Evolutionary conservation across 2,888 invertebrate genomes (phyloP).

Genomic region (Uropetala carovei): DNA sequence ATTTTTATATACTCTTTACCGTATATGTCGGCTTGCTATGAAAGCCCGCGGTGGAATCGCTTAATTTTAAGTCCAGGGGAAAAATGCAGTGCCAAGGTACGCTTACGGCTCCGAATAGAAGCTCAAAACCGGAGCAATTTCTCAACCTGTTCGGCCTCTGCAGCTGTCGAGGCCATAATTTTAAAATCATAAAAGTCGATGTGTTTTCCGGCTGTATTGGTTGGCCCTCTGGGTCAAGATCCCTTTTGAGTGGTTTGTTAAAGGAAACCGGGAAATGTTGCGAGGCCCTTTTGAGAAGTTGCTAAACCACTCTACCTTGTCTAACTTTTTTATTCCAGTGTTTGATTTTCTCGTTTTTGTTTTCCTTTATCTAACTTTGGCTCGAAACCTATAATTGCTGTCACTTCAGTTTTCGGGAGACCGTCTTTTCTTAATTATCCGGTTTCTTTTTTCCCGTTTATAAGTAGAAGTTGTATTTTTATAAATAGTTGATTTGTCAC

Average conservation of each 20-base stretch:
- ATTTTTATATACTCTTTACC: no score
- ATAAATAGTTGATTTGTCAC: background rate
- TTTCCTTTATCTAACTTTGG: background rate
- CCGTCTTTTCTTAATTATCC: background rate
- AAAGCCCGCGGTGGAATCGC: background rate
- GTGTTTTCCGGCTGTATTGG: background rate
- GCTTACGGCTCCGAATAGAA: no score
- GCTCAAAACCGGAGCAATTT: background rate
- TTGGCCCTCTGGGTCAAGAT: background rate
- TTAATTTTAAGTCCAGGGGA: background rate
- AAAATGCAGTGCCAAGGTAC: no score
- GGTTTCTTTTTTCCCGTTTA: background rate
- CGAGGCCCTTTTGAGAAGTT: background rate
- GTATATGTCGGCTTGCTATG: background rate
- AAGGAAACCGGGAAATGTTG: background rate
- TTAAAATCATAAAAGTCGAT: slow-evolving; percentile 12
- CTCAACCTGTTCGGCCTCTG: background rate
- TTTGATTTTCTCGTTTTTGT: background rate
- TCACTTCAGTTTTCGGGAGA: background rate
- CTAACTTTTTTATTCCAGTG: background rate
- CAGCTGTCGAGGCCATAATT: slow-evolving; percentile 9
- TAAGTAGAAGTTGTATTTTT: background rate
- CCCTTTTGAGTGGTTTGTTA: background rate
- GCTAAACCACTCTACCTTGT: slow-evolving; percentile 1
- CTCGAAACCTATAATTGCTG: background rate